Conservation (phyloP, 1,140 invertebrate genomes). For the Belonocnema kinseyi region DNA sequence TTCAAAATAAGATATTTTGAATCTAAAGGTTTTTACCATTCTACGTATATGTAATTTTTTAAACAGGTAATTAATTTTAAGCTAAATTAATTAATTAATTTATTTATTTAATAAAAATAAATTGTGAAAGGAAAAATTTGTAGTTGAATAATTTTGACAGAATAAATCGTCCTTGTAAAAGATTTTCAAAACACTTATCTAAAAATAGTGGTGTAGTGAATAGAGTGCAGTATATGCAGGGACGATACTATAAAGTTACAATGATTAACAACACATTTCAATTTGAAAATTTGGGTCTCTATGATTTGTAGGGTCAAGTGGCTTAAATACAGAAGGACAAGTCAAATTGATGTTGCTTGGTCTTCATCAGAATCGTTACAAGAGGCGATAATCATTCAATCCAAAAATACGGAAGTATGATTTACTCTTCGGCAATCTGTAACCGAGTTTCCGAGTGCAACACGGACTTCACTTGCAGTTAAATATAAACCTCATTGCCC, state of each 20-base stretch:
- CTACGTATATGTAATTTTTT: too few relatives aligned
- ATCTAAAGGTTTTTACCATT: too few relatives aligned
- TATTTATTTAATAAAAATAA: too few relatives aligned
- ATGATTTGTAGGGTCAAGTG: slow-evolving; percentile 5
- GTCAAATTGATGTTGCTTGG: not conserved
- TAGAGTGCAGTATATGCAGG: not conserved
- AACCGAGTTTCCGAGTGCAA: slow-evolving; percentile 43
- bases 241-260: not conserved
- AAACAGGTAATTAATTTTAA: too few relatives aligned
- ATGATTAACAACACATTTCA: not conserved
- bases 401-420: not conserved
- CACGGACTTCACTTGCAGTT: slow-evolving; percentile 54
- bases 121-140: not conserved
- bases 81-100: too few relatives aligned
- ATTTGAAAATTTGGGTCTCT: not conserved
- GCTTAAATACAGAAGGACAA: not conserved
- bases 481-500: slow-evolving; percentile 55
- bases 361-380: too few relatives aligned
- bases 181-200: not conserved
- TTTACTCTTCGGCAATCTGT: not conserved
- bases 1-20: too few relatives aligned
- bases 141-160: not conserved
- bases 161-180: not conserved
- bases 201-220: slow-evolving; percentile 7
- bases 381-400: not conserved